Evolutionary conservation across 2,888 invertebrate genomes (phyloP), one percentile per base, ranked within the genome.

Genomic region (Bhutanitis thaidina): DNA sequence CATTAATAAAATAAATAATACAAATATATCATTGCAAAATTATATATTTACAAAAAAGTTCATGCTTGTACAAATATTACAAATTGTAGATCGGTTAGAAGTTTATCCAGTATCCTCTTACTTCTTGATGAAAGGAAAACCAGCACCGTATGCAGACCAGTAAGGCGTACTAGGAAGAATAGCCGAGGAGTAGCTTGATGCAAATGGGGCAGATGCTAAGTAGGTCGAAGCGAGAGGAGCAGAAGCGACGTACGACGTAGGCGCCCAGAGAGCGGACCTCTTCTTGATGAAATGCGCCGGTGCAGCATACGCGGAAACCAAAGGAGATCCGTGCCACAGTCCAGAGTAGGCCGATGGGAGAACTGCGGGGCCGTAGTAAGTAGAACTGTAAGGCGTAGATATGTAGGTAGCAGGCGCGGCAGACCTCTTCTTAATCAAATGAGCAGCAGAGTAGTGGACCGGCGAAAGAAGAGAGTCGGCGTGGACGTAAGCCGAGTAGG

Each of bases 211-310:
- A 2, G 65, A 55, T 0, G 66, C 52, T 14, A 61, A 27, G 57
- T 76, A 77, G 16, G 66, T 64, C 34, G 65, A 59, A 10, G 66
- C 53, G 34, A 64, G 10, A 52, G 61, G 55, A 25, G 57, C 29
- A 20, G 20, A 20, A n/a, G n/a, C n/a, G 20, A 20, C 5, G 77
- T 12, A 75, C 55, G 14, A 75, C 34, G 52, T 53, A 59, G 3
- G 53, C 45, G 14, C 52, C 30, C 70, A 52, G 12, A 64, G 51
- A 32, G 69, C 79, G 1, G 87, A 85, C 36, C 88, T 77, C 66
- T 88, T 88, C 62, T 72, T 71, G 64, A 88, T 80, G 50, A 76
- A 57, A 60, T 87, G 87, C 57, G 51, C 4, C 25, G 54, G 46
- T 38, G 48, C 56, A 41, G 53, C 55, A 49, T 59, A 38, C 16